Evolutionary conservation across 2,888 invertebrate genomes (phyloP), one percentile per base, ranked within the genome.

Genomic region (Allophyes oxyacanthae): DNA sequence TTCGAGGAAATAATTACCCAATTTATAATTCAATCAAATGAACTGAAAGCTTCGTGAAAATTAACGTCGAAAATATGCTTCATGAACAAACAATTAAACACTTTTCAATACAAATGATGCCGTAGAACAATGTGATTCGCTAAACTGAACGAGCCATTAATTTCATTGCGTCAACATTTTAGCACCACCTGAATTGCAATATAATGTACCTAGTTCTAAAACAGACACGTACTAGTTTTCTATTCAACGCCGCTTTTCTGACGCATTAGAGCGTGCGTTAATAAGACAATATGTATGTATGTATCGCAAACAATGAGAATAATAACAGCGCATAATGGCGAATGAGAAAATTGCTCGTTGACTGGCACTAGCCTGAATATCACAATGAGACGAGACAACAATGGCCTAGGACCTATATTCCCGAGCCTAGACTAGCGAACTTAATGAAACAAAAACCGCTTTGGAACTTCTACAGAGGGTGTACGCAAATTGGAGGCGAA

Each of bases 321-420:
- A 90, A 91, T 89, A 86, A 86, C 85, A 82, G 82, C 76, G 86
- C 81, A 90, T 90, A 91, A 91, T 90, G 78, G 87, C 74, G 90
- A 92, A 91, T 90, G 90, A 85, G 89, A 91, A 91, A 91, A 91
- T 90, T 84, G 90, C 90, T 88, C 89, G 89, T 89, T 87, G 86
- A 86, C 85, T 88, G 86, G 76, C 85, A 80, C 81, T 79, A 78
- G 82, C 77, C 81, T 87, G 85, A 83, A 84, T 85, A 85, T 77
- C 84, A 92, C 92, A 92, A 92, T 92, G 88, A 82, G 79, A 82
- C 77, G 78, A 78, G 81, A 81, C 84, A 86, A 92, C 90, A 92
- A 92, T 92, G 68, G 88, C 67, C 79, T 73, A 85, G 85, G 85
- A 86, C 87, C 90, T 88, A 90, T 82, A 88, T 87, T 87, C 87